These are phyloP conservation scores for Perccottus glenii DNA, from an alignment of 2,113 vertebrate species.

Conservation along the genomic window DNA sequence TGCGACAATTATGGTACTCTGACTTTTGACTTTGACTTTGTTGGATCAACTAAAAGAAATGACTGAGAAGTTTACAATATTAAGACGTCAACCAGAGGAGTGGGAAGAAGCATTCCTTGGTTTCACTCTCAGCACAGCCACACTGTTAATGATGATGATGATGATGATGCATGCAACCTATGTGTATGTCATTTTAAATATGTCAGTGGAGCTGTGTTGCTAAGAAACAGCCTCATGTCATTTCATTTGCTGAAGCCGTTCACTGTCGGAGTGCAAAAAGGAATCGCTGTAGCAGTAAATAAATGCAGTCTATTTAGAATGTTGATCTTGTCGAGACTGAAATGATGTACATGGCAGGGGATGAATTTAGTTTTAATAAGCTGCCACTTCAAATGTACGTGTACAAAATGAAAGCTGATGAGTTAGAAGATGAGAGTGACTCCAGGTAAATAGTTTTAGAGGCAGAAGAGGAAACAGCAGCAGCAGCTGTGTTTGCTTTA, in stretches of 20 bases:
- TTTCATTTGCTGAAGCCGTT: constrained; percentile 35
- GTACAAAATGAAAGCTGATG: constrained; percentile 16
- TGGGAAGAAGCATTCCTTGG: constrained; percentile 21
- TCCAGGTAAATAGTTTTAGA: constrained; percentile 18
- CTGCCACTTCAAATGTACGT: constrained; percentile 35
- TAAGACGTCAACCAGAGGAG: constrained; percentile 35
- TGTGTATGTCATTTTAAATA: constrained; percentile 30
- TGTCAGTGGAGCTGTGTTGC: constrained; percentile 33
- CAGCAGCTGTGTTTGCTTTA: constrained; percentile 52
- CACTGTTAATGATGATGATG: not conserved
- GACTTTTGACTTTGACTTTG: no score
- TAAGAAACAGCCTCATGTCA: constrained; percentile 42
- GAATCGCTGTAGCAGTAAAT: constrained; percentile 44
- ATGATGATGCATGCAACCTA: constrained; percentile 42
- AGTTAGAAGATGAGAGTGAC: not conserved
- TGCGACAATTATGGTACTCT: no score
- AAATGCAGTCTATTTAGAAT: constrained; percentile 30
- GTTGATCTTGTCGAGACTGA: constrained; percentile 45
- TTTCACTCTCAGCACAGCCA: constrained; percentile 13
- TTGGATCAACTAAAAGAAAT: no score
- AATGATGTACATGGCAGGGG: constrained; percentile 13
- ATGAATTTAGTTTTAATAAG: constrained; percentile 19
- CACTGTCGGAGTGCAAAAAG: constrained; percentile 37
- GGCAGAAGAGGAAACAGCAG: constrained; percentile 12
- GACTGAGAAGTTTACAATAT: no score